Conservation (phyloP, 2,888 invertebrate species). For the Phalangium opilio region DNA sequence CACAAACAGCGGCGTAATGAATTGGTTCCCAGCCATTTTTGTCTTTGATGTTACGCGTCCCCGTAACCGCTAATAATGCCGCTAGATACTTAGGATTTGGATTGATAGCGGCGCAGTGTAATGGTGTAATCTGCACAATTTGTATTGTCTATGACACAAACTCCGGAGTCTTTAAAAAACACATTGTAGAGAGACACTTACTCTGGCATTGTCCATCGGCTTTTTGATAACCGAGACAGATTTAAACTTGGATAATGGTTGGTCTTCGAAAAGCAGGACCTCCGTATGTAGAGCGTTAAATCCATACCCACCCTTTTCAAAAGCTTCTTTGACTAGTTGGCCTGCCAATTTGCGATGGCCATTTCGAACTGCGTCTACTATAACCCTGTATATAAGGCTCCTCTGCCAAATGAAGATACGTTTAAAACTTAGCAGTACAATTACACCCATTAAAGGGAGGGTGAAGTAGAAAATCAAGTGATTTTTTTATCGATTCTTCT, state of each 20-base stretch:
- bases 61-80: conserved; percentile 31
- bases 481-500: no score
- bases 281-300: conserved; percentile 33
- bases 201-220: neutral
- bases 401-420: neutral
- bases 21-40: conserved; percentile 32
- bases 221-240: neutral
- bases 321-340: conserved; percentile 28
- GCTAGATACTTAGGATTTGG: conserved; percentile 35
- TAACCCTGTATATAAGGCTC: neutral
- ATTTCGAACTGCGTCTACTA: conserved; percentile 29
- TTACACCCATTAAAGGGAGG: no score
- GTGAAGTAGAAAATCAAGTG: no score
- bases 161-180: no score
- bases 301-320: conserved; percentile 27
- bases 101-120: conserved; percentile 40
- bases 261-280: conserved; percentile 17
- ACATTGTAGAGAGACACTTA: neutral
- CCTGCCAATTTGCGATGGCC: conserved; percentile 34
- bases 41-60: conserved; percentile 35
- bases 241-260: neutral
- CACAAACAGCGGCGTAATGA: conserved; percentile 39
- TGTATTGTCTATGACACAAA: no score
- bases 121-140: conserved; percentile 34
- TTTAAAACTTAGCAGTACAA: neutral